Conservation (phyloP, 2,113 vertebrate genomes). For the Pimephales promelas region DNA sequence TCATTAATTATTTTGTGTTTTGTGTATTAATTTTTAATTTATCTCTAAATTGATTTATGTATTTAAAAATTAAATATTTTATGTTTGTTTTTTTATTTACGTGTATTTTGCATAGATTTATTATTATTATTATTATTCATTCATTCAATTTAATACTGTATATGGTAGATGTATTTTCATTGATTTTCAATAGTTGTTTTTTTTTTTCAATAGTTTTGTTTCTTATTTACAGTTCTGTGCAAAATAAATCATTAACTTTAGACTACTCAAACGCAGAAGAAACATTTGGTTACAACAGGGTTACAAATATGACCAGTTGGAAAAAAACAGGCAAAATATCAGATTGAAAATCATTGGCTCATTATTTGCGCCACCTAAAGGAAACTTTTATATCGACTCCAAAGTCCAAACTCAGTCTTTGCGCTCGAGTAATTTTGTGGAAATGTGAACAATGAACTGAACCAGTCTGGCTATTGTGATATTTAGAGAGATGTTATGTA, state of each 20-base stretch:
- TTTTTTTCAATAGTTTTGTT: too few species aligned
- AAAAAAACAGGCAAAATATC: background rate
- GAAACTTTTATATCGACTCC: background rate
- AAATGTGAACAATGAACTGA: background rate
- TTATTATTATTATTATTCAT: background rate
- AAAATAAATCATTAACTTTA: background rate
- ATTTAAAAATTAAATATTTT: background rate
- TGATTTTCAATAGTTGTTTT: background rate
- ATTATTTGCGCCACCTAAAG: constrained; percentile 1
- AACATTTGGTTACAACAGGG: background rate
- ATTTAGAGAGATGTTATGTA: background rate
- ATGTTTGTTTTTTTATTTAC: background rate
- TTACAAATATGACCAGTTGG: background rate
- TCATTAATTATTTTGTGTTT: background rate
- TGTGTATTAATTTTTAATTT: background rate
- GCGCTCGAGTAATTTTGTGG: background rate
- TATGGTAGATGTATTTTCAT: background rate
- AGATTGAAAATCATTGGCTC: background rate
- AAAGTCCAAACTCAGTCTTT: background rate
- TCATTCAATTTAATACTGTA: background rate
- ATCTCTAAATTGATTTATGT: too few species aligned
- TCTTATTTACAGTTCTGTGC: background rate
- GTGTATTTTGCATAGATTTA: background rate
- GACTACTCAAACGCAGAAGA: background rate
- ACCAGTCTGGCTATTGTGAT: background rate